Conservation (phyloP, 2,797 vertebrate species). For the Poeciliopsis turneri region DNA sequence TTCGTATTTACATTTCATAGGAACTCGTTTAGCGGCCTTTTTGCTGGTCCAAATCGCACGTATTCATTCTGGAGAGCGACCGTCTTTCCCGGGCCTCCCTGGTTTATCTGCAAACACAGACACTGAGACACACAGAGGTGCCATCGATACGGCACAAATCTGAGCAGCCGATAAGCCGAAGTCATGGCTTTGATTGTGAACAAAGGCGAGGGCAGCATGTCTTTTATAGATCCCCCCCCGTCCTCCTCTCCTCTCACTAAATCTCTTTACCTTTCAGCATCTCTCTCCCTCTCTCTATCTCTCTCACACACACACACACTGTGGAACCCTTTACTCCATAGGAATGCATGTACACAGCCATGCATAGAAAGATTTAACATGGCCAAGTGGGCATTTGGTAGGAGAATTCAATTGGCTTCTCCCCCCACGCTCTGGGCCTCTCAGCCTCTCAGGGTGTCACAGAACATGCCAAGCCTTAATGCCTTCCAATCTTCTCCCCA, state of each 20-base stretch:
- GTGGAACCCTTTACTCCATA: constrained; percentile 19
- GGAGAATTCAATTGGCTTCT: constrained; percentile 74
- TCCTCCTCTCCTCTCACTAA: constrained; percentile 69
- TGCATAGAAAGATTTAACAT: constrained; percentile 61
- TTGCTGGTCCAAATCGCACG: background rate
- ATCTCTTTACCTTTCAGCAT: constrained; percentile 65
- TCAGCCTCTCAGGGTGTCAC: constrained; percentile 66
- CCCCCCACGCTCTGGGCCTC: constrained; percentile 44
- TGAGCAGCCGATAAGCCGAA: constrained; percentile 72
- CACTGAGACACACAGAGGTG: constrained; percentile 16
- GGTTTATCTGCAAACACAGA: constrained; percentile 23
- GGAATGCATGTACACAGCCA: constrained; percentile 48
- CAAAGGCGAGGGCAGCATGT: constrained; percentile 73
- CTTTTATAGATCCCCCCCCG: constrained; percentile 76
- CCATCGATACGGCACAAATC: constrained; percentile 76
- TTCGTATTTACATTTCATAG: background rate
- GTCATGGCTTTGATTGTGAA: constrained; percentile 66
- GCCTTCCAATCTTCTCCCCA: constrained; percentile 78
- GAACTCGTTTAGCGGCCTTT: background rate
- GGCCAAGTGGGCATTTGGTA: constrained; percentile 70
- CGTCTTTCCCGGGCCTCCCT: constrained; percentile 1
- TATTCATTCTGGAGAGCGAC: background rate
- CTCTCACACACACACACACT: constrained; percentile 12
- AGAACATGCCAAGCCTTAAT: constrained; percentile 76
- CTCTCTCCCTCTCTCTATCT: constrained; percentile 27